Evolutionary conservation across 2,797 vertebrate species (phyloP), one percentile per base, ranked within the genome.

Genomic region (Fringilla coelebs): DNA sequence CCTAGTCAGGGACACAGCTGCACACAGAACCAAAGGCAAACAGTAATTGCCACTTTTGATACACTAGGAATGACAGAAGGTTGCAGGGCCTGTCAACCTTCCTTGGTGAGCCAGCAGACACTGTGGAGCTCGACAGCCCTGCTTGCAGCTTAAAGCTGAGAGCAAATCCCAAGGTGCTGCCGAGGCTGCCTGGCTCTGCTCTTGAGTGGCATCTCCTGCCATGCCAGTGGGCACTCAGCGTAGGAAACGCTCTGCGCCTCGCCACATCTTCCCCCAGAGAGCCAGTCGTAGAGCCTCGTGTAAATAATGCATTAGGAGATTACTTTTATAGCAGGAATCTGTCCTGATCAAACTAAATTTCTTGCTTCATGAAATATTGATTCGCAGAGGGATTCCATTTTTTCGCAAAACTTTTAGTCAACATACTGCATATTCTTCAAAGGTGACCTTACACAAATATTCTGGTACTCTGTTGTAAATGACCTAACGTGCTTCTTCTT

Each of bases 391-490:
- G 32, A 65, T 85, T 89, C 17, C 0, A 29, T 84, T 94, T 93
- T 78, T 82, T 63, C 45, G 84, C 51, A 38, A 65, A 83, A 76
- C 22, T 87, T 76, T 77, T 72, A n/a, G 25, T 74, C 13, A 32
- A 86, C 21, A 17, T 58, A n/a, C 22, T 88, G 90, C 19, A 6
- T 72, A 9, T 61, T 88, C 40, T 46, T 74, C 66, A 88, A 89
- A 91, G 62, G 79, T 91, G 82, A 82, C 54, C 41, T 79, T 73
- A 79, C 24, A 58, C 74, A 93, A 95, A 88, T 91, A 85, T 93
- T 95, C 89, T 95, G 55, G 25, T 83, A 13, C 45, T 73, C 31
- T 80, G 11, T 78, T 93, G 51, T 72, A 80, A 85, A 85, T 88
- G 21, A 72, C 52, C 10, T 51, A 85, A 79, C 25, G 12, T 24